Percentiles rank a stretch among this genome's conserved stretches.
phyloP scores from a whole-genome alignment of 2,113 vertebrate species.

The Pachyramphus minor region DNA sequence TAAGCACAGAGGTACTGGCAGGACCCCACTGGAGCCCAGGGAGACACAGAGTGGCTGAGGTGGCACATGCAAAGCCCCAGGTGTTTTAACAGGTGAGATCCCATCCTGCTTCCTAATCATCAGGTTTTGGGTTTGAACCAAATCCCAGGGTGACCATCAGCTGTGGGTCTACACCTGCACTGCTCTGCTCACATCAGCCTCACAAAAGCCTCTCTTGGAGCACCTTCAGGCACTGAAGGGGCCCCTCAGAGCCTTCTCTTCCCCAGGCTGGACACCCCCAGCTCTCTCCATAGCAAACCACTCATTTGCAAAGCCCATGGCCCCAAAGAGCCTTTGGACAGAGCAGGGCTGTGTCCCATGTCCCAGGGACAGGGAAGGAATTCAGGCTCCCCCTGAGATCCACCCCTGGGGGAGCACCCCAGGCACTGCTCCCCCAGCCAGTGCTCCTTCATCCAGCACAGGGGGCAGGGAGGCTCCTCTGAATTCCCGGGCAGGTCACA shows the following conservation, averaged over 20 bases:
- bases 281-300: not conserved
- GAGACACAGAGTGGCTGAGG: not conserved
- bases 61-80: rapidly evolving
- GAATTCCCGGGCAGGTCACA: not conserved
- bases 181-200: rapidly evolving
- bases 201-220: not conserved
- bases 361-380: no score
- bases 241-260: not conserved
- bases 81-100: rapidly evolving
- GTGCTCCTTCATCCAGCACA: not conserved
- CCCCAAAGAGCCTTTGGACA: not conserved
- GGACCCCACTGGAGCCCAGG: not conserved
- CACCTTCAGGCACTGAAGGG: not conserved
- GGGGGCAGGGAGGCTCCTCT: not conserved
- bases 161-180: rapidly evolving
- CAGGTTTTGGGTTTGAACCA: not conserved
- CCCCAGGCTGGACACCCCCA: not conserved
- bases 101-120: not conserved
- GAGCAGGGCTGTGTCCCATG: not conserved
- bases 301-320: not conserved
- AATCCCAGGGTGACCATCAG: not conserved
- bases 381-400: not conserved
- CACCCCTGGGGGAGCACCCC: not conserved
- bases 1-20: not conserved
- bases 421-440: not conserved